A percentile compares a stretch with the other conserved stretches of the same genome.
Evolutionary conservation across 1,140 invertebrate species (phyloP).

Genomic region (Eupristina koningsbergeri): DNA sequence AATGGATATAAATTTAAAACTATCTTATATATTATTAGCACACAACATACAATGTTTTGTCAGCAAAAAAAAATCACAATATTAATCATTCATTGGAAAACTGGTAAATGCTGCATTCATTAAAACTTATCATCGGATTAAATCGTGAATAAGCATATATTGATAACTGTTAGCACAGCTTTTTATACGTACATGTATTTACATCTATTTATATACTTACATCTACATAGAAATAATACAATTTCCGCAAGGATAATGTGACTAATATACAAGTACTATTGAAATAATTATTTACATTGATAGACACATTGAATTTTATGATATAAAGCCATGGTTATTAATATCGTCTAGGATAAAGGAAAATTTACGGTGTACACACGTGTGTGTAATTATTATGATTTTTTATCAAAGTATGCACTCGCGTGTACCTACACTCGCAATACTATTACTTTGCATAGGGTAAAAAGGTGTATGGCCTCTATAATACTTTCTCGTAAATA

Average conservation of each 20-base stretch:
- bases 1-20: not conserved
- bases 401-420: not conserved
- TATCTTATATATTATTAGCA: not conserved
- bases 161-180: not conserved
- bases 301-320: too few species aligned
- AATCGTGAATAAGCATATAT: not conserved
- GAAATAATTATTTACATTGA: not conserved
- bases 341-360: not conserved
- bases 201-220: not conserved
- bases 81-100: not conserved
- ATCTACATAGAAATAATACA: not conserved
- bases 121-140: not conserved
- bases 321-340: too few species aligned
- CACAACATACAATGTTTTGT: not conserved
- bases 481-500: constrained; percentile 30
- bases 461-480: constrained; percentile 27
- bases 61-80: not conserved
- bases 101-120: not conserved
- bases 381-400: not conserved
- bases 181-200: not conserved
- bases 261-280: not conserved
- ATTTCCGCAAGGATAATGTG: not conserved
- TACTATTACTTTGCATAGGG: not conserved
- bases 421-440: not conserved
- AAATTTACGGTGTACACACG: not conserved